Conservation (phyloP, 2,888 invertebrate species). For the Zaprionus obscuricornis region DNA sequence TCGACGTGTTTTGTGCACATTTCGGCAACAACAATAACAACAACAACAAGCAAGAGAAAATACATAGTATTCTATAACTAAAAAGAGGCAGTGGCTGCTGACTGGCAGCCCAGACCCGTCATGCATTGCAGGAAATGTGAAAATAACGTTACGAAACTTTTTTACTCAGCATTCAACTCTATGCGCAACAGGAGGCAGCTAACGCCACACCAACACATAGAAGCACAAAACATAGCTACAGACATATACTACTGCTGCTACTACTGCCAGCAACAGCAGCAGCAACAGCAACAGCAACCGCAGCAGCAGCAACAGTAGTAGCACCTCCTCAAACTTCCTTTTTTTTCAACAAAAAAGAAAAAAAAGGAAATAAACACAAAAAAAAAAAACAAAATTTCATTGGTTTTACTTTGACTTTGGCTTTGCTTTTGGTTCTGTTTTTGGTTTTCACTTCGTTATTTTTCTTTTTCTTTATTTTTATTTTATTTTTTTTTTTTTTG, state of each 20-base stretch:
- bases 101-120: constrained; percentile 49
- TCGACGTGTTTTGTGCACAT: constrained; percentile 77
- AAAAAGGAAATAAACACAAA: not conserved
- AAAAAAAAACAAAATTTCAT: not conserved
- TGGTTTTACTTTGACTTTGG: constrained; percentile 38
- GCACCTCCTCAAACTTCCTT: constrained; percentile 2
- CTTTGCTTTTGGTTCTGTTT: constrained; percentile 26
- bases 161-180: constrained; percentile 63
- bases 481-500: constrained; percentile 32
- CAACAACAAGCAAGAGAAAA: constrained; percentile 49
- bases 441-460: constrained; percentile 31
- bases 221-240: not conserved
- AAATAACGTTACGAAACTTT: constrained; percentile 78
- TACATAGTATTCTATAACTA: constrained; percentile 28
- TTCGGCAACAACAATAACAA: constrained; percentile 60
- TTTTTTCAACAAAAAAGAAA: not conserved
- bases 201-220: constrained; percentile 12
- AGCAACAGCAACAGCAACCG: constrained; percentile 3
- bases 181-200: constrained; percentile 74
- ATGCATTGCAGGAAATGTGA: constrained; percentile 75
- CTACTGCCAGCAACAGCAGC: constrained; percentile 53
- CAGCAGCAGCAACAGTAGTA: constrained; percentile 18
- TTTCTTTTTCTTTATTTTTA: constrained; percentile 45
- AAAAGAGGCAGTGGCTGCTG: constrained; percentile 51
- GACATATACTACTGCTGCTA: no score